Evolutionary conservation across 2,888 invertebrate species (phyloP).

Genomic region (Aspidiotus destructor): DNA sequence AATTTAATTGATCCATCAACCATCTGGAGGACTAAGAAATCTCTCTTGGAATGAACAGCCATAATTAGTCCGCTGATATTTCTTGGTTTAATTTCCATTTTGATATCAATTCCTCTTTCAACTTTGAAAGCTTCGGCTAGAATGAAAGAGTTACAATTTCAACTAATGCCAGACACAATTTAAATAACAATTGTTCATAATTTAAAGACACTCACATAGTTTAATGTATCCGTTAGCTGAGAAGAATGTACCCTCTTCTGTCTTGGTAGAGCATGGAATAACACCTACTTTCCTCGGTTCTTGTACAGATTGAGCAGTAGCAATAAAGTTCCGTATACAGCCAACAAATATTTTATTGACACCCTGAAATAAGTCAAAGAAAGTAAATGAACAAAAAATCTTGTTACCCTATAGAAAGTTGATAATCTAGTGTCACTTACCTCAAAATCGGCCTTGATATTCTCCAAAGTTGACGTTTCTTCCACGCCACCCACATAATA

Average conservation of each 20-base stretch:
- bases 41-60: conserved; percentile 63
- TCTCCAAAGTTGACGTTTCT: conserved; percentile 43
- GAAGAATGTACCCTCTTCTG: conserved; percentile 78
- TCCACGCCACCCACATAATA: conserved; percentile 75
- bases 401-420: too few species aligned
- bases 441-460: conserved; percentile 41
- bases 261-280: conserved; percentile 66
- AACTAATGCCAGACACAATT: too few species aligned
- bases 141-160: conserved; percentile 36
- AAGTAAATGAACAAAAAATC: too few species aligned
- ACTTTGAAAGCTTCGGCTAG: conserved; percentile 67
- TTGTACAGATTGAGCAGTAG: conserved; percentile 58
- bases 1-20: conserved; percentile 74
- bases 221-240: conserved; percentile 65
- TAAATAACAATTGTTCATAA: not conserved
- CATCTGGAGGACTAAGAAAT: conserved; percentile 79
- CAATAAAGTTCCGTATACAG: conserved; percentile 66
- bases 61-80: conserved; percentile 73
- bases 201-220: conserved; percentile 49
- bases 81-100: conserved; percentile 78
- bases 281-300: conserved; percentile 54
- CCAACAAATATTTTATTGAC: conserved; percentile 66
- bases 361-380: conserved; percentile 44
- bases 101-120: conserved; percentile 65
- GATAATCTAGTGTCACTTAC: conserved; percentile 36